Conservation (phyloP, 2,888 invertebrate genomes). For the Endotricha flammealis region DNA sequence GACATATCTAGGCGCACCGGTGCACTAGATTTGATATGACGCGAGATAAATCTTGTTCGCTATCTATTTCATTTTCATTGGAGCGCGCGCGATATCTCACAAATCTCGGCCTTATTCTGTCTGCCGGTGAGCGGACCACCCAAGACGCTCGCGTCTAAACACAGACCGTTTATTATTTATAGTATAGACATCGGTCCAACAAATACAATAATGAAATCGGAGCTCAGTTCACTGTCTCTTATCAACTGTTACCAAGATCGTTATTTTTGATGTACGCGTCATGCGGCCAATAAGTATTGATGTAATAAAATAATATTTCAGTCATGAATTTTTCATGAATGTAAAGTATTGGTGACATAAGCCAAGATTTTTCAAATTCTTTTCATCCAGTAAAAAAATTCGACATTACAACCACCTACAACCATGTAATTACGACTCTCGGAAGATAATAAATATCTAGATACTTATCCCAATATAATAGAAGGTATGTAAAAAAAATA, state of each 20-base stretch:
- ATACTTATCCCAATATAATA: too few relatives aligned
- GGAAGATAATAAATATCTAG: too few relatives aligned
- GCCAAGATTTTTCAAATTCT: too few relatives aligned
- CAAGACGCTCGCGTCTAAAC: conserved; percentile 63
- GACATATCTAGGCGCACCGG: conserved; percentile 61
- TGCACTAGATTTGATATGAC: conserved; percentile 68
- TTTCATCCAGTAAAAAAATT: too few relatives aligned
- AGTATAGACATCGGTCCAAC: conserved; percentile 36
- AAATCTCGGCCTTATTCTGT: conserved; percentile 69
- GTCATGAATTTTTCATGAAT: conserved; percentile 10
- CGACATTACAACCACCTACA: too few relatives aligned
- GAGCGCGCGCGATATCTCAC: conserved; percentile 63
- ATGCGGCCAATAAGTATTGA: conserved; percentile 13
- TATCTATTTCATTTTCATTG: conserved; percentile 70
- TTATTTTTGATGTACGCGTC: conserved; percentile 18
- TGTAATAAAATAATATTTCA: conserved; percentile 42
- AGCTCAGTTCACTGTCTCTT: conserved; percentile 36
- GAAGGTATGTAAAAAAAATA: too few relatives aligned
- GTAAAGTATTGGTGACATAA: too few relatives aligned
- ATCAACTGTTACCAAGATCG: conserved; percentile 20
- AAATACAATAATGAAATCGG: conserved; percentile 50
- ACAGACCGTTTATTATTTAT: conserved; percentile 63
- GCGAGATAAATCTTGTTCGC: conserved; percentile 56
- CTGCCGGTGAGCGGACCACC: conserved; percentile 61
- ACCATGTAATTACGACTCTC: too few relatives aligned